phyloP scores from a whole-genome alignment of 2,113 vertebrate genomes.

The Atherinomorus stipes region DNA sequence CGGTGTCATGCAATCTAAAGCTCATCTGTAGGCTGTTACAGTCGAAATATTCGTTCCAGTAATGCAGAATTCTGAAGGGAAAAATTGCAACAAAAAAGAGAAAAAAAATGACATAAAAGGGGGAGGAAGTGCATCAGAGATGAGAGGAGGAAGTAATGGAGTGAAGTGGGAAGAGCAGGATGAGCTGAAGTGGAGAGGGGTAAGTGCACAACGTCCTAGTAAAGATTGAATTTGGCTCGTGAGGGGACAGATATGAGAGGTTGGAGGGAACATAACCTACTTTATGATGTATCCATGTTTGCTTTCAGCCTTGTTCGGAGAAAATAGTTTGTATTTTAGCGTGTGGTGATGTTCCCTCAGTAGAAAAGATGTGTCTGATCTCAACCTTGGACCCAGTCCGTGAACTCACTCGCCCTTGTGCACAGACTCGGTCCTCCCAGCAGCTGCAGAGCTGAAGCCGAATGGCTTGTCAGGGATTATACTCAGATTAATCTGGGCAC shows the following conservation, averaged over 20 bases:
- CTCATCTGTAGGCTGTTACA: not conserved
- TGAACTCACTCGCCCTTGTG: not conserved
- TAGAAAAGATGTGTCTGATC: constrained; percentile 3
- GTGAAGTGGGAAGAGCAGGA: constrained; percentile 32
- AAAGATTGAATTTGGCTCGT: constrained; percentile 47
- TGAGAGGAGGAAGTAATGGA: constrained; percentile 34
- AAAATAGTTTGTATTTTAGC: not conserved
- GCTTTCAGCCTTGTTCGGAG: not conserved
- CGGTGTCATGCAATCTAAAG: not conserved
- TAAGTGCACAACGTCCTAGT: constrained; percentile 29
- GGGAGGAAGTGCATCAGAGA: not conserved
- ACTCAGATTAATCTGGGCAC: constrained; percentile 69
- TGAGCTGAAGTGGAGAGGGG: constrained; percentile 30
- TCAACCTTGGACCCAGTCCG: not conserved
- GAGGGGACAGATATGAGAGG: constrained; percentile 27
- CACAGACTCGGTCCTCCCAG: constrained; percentile 21
- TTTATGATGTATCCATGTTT: not conserved
- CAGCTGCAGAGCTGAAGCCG: constrained; percentile 42
- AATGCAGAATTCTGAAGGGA: not conserved
- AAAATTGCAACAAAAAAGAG: not conserved
- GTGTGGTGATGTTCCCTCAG: not conserved
- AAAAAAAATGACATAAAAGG: not conserved
- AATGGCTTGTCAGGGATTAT: constrained; percentile 72
- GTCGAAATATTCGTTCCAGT: not conserved
- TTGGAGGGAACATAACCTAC: not conserved